Conservation (phyloP, 2,888 invertebrate genomes). For the Polymixis lichenea region DNA sequence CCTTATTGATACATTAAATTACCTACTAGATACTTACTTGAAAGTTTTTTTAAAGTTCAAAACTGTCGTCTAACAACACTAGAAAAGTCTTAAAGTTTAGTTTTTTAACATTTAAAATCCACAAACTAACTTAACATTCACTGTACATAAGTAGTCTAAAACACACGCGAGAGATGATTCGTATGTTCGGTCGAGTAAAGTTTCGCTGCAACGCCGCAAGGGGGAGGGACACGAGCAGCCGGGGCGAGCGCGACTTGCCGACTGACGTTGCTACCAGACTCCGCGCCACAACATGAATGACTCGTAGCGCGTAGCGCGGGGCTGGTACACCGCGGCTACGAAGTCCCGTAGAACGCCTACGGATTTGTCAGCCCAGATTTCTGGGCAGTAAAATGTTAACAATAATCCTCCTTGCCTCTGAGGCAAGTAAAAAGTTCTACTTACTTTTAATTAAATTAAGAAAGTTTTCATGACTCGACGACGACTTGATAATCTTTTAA, state of each 20-base stretch:
- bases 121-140: conserved; percentile 51
- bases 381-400: conserved; percentile 16
- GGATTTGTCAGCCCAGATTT: conserved; percentile 32
- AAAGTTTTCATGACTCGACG: conserved; percentile 35
- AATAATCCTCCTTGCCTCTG: neutral
- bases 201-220: conserved; percentile 35
- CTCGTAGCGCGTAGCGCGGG: conserved; percentile 59
- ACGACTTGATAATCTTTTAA: conserved; percentile 38
- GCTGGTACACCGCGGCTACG: conserved; percentile 53
- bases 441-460: conserved; percentile 37
- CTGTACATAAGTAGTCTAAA: conserved; percentile 39
- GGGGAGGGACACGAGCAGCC: conserved; percentile 37
- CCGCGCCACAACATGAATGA: conserved; percentile 46
- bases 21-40: conserved; percentile 41
- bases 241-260: conserved; percentile 65
- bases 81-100: conserved; percentile 7
- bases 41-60: conserved; percentile 36
- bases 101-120: conserved; percentile 24
- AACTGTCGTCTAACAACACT: conserved; percentile 29
- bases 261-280: conserved; percentile 54
- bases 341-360: conserved; percentile 62
- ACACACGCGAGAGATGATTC: conserved; percentile 46
- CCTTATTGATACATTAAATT: neutral
- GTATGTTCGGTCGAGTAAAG: conserved; percentile 61
- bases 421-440: conserved; percentile 22